Conservation (phyloP, 2,888 invertebrate genomes). For the Ceriagrion tenellum region DNA sequence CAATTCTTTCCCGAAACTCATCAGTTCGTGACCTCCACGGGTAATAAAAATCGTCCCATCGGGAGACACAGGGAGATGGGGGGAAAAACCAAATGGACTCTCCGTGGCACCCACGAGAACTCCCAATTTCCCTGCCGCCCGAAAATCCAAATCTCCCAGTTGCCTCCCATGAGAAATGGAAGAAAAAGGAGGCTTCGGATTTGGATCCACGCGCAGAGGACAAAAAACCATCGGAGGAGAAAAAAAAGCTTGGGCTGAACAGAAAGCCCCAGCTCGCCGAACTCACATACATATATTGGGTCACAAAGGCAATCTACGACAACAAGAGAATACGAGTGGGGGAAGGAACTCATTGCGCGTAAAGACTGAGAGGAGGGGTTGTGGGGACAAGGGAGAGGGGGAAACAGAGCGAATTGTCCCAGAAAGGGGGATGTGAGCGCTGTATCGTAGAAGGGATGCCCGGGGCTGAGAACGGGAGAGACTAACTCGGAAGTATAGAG, state of each 20-base stretch:
- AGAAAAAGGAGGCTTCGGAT: conserved; percentile 38
- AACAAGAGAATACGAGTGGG: not conserved
- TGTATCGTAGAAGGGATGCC: not conserved
- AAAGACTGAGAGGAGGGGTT: not conserved
- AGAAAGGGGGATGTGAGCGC: not conserved
- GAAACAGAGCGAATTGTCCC: not conserved
- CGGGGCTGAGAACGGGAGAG: too few species aligned
- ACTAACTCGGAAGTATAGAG: not conserved
- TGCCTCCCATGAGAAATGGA: conserved; percentile 49
- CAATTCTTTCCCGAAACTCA: conserved; percentile 15
- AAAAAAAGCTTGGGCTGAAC: conserved; percentile 3
- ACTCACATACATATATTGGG: conserved; percentile 18
- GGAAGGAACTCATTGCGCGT: conserved; percentile 43
- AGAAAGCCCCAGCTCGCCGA: not conserved
- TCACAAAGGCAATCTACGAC: conserved; percentile 60
- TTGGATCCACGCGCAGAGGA: not conserved
- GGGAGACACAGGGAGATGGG: not conserved
- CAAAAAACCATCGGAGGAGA: not conserved
- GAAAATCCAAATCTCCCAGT: conserved; percentile 31
- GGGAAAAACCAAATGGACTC: not conserved
- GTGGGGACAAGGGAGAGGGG: not conserved
- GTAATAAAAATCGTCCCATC: not conserved
- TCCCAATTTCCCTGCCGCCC: conserved; percentile 40
- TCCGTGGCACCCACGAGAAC: conserved; percentile 37
- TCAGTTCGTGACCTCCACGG: conserved; percentile 29